Evolutionary conservation across 2,797 vertebrate species (phyloP), one percentile per base, ranked within the genome.

Genomic region (Hypotaenidia philippensis): DNA sequence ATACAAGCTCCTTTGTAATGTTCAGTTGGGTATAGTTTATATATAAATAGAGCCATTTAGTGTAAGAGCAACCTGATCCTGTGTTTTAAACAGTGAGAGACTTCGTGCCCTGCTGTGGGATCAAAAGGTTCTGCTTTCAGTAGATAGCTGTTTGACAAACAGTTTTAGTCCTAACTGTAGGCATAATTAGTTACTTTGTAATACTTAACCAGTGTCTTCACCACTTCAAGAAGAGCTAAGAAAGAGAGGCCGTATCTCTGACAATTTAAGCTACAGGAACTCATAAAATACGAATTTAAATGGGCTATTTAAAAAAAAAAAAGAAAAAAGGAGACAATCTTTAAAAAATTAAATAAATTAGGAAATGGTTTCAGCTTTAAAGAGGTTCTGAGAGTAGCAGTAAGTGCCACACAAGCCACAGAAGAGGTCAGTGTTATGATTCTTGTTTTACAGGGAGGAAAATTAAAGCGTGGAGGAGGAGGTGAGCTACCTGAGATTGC

Each of bases 141-240:
- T 31, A 91, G 68, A 56, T 10, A 91, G 29, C 16, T 64, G 61
- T 83, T 84, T 83, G 75, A 89, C 83, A 93, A 92, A 29, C 13
- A 70, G 68, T 82, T 92, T 87, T 56, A 71, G 89, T 80, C 4
- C 65, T 68, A 92, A 89, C 80, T 83, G 49, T 80, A 95, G 50
- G n/a, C 11, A 36, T 93, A 92, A 94, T 94, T 94, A 87, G 29
- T 93, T 85, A 56, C 64, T 89, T 83, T 85, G 40, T 80, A 77
- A 83, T 83, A 23, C 32, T 72, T 85, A 77, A 65, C 60, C 26
- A 49, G 22, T 91, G 80, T 74, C 71, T 87, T 92, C 74, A 71
- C 49, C 56, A 20, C 68, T 91, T 64, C 64, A 87, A 80, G 71
- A 70, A 32, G 14, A 80, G 13, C 44, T 80, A 63, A 89, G 41